A percentile compares a stretch with the other conserved stretches of the same genome.
phyloP scores from a whole-genome alignment of 1,140 invertebrate genomes.

The Cheumatopsyche charites region DNA sequence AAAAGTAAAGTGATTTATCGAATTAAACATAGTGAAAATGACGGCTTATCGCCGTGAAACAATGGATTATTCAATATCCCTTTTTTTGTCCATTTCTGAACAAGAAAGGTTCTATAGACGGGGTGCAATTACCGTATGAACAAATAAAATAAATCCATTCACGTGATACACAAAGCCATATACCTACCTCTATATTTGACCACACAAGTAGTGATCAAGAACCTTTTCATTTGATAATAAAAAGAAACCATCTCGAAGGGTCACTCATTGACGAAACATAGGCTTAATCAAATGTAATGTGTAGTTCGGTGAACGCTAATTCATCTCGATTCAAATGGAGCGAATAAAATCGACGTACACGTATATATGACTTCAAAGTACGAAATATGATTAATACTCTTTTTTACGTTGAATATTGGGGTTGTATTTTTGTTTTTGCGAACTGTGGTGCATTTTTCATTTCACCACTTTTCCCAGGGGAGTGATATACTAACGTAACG shows the following conservation, averaged over 20 bases:
- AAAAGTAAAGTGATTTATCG: slow-evolving; percentile 22
- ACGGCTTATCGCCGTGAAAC: background rate
- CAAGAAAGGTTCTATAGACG: background rate
- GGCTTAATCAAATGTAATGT: slow-evolving; percentile 11
- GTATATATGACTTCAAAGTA: background rate
- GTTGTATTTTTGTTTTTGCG: no score
- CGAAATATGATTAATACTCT: no score
- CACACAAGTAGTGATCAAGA: slow-evolving; percentile 28
- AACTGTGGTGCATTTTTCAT: no score
- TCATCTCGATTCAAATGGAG: background rate
- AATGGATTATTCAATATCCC: background rate
- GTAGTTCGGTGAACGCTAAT: background rate
- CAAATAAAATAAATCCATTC: slow-evolving; percentile 11
- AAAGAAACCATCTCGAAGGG: slow-evolving; percentile 2
- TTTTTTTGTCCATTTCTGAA: background rate
- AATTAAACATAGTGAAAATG: background rate
- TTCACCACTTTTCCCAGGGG: background rate
- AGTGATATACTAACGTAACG: slow-evolving; percentile 1
- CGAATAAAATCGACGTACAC: background rate
- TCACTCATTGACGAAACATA: slow-evolving; percentile 12
- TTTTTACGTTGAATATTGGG: no score
- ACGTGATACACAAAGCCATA: slow-evolving; percentile 2
- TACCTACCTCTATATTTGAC: slow-evolving; percentile 7
- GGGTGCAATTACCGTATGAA: background rate
- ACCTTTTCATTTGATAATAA: slow-evolving; percentile 25